Percentiles rank a stretch among this genome's conserved stretches.
Evolutionary conservation across 2,113 vertebrate species (phyloP).

Genomic region (Pseudonaja textilis): DNA sequence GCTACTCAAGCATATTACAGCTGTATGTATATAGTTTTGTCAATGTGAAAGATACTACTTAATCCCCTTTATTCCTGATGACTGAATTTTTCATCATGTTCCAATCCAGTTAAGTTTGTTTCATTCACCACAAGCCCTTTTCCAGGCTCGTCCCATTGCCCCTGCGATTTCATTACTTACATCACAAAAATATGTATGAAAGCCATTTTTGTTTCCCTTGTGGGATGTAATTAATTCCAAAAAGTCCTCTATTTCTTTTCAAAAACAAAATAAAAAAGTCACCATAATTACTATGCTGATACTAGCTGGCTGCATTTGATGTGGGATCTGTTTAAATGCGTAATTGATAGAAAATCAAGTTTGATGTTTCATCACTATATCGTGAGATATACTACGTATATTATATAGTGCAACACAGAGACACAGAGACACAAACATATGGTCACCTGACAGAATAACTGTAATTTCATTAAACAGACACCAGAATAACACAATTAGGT

Average conservation of each 20-base stretch:
- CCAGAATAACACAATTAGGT: conserved; percentile 33
- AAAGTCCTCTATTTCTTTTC: conserved; percentile 4
- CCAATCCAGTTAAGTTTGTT: conserved; percentile 43
- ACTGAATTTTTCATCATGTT: conserved; percentile 56
- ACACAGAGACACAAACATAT: not conserved
- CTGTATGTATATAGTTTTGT: conserved; percentile 44
- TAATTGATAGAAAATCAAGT: conserved; percentile 56
- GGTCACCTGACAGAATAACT: conserved; percentile 34
- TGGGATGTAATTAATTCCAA: conserved; percentile 45
- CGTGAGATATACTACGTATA: not conserved
- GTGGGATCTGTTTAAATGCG: conserved; percentile 57
- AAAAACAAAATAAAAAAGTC: not conserved
- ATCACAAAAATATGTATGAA: conserved; percentile 51
- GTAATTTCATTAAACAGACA: conserved; percentile 12
- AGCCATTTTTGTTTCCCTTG: conserved; percentile 59
- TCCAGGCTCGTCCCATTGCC: not conserved
- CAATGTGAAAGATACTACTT: conserved; percentile 50
- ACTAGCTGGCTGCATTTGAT: conserved; percentile 56
- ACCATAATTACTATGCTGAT: conserved; percentile 53
- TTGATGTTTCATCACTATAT: conserved; percentile 59
- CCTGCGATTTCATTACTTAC: conserved; percentile 57
- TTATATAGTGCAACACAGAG: not conserved
- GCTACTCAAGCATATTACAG: conserved; percentile 56
- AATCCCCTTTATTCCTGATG: conserved; percentile 47
- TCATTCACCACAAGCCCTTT: conserved; percentile 23